A percentile compares a stretch with the other conserved stretches of the same genome.
Evolutionary conservation across 2,797 vertebrate genomes (phyloP).

Genomic region (Hyperoplus immaculatus): DNA sequence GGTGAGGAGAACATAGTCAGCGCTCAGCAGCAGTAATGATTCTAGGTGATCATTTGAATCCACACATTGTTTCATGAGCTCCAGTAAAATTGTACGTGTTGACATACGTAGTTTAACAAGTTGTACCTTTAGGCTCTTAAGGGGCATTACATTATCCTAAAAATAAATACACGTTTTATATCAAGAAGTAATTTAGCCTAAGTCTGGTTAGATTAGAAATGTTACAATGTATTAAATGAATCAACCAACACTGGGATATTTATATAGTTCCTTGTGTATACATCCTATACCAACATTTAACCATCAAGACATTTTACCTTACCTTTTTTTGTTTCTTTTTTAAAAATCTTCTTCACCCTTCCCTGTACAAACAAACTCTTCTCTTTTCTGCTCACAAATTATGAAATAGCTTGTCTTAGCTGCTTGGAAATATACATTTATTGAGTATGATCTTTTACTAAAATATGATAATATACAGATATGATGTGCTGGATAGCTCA

Average conservation of each 20-base stretch:
- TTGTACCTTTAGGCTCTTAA: conserved; percentile 6
- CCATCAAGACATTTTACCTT: background rate
- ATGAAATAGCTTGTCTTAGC: conserved; percentile 7
- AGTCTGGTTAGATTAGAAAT: conserved; percentile 8
- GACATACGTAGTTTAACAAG: conserved; percentile 48
- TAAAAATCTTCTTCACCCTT: background rate
- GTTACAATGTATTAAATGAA: conserved; percentile 16
- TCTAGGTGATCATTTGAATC: conserved; percentile 35
- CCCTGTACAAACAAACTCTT: conserved; percentile 2
- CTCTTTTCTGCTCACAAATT: background rate
- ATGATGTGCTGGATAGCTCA: background rate
- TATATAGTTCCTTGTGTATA: conserved; percentile 9
- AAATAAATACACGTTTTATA: background rate
- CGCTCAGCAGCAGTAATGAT: conserved; percentile 35
- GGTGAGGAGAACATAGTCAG: conserved; percentile 41
- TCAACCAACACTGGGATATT: background rate
- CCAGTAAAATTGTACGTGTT: background rate
- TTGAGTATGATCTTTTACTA: background rate
- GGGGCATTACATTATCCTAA: conserved; percentile 17
- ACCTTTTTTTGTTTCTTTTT: conserved; percentile 1
- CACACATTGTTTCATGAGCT: conserved; percentile 21
- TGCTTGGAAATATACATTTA: background rate
- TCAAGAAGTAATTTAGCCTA: conserved; percentile 9
- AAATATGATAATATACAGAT: background rate
- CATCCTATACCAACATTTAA: background rate